These are phyloP conservation scores for Macroramphosus scolopax DNA, from an alignment of 2,797 vertebrate species.

Conservation along the genomic window DNA sequence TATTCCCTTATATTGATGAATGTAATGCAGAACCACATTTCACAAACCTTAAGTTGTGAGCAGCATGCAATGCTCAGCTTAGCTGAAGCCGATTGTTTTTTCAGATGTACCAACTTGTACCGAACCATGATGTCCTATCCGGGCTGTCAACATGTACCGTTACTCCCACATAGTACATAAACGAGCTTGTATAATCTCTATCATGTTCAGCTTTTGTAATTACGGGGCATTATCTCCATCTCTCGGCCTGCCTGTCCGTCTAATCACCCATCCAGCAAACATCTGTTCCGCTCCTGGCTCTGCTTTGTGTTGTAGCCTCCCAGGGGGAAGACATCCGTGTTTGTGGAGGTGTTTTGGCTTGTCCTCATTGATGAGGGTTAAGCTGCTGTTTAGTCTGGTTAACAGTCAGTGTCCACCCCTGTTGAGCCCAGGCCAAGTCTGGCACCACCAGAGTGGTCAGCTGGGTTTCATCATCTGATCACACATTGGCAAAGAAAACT, in stretches of 20 bases:
- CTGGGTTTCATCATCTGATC: conserved; percentile 30
- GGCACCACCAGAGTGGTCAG: conserved; percentile 4
- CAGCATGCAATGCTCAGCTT: no score
- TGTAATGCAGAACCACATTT: no score
- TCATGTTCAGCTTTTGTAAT: conserved; percentile 28
- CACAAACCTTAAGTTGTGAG: no score
- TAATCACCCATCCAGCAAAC: conserved; percentile 24
- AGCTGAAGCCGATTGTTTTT: no score
- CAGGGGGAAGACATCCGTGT: conserved; percentile 32
- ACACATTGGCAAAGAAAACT: not conserved
- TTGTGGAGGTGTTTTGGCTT: conserved; percentile 29
- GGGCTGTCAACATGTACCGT: no score
- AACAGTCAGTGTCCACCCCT: conserved; percentile 17
- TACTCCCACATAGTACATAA: not conserved
- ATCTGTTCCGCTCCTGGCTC: conserved; percentile 35
- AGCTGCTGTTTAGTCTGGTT: conserved; percentile 35
- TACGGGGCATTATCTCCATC: conserved; percentile 22
- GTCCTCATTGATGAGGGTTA: conserved; percentile 28
- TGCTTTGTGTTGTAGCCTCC: conserved; percentile 15
- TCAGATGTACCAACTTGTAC: no score
- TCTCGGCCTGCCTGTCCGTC: conserved; percentile 3
- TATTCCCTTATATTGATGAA: no score
- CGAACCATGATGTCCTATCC: no score
- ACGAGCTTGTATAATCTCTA: conserved; percentile 3
- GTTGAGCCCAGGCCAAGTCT: conserved; percentile 4